Evolutionary conservation across 2,888 invertebrate genomes (phyloP).

Genomic region (Dendrolimus pini): DNA sequence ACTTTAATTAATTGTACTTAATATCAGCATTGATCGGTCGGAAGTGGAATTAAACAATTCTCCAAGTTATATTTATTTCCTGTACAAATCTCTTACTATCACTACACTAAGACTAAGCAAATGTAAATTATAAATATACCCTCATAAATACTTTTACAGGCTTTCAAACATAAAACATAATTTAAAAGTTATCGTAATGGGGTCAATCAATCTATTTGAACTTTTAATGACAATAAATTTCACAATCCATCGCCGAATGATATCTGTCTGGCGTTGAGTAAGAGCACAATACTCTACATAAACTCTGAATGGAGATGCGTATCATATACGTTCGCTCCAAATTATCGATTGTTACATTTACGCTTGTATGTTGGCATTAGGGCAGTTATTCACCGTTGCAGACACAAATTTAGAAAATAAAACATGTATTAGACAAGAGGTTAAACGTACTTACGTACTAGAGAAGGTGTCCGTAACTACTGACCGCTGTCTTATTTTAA

Average conservation of each 20-base stretch:
- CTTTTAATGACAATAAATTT: not conserved
- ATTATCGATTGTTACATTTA: not conserved
- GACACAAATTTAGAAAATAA: too few relatives aligned
- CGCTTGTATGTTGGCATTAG: not conserved
- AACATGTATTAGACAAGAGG: too few relatives aligned
- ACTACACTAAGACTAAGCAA: not conserved
- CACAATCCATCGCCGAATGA: not conserved
- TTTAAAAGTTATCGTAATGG: not conserved
- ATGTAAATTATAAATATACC: not conserved
- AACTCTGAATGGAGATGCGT: not conserved
- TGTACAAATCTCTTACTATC: not conserved
- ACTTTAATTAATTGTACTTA: not conserved
- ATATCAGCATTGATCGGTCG: not conserved
- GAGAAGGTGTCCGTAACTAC: too few relatives aligned
- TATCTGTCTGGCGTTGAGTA: not conserved
- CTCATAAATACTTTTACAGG: not conserved
- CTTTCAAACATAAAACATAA: not conserved
- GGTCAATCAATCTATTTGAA: not conserved
- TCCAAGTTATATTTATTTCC: not conserved
- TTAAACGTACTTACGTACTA: too few relatives aligned
- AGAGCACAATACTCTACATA: not conserved
- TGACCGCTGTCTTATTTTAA: too few relatives aligned
- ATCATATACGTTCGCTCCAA: constrained; percentile 8
- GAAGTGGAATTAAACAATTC: too few relatives aligned
- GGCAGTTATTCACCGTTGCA: not conserved